Conservation (phyloP, 2,888 invertebrate genomes). For the Aporophyla nigra region DNA sequence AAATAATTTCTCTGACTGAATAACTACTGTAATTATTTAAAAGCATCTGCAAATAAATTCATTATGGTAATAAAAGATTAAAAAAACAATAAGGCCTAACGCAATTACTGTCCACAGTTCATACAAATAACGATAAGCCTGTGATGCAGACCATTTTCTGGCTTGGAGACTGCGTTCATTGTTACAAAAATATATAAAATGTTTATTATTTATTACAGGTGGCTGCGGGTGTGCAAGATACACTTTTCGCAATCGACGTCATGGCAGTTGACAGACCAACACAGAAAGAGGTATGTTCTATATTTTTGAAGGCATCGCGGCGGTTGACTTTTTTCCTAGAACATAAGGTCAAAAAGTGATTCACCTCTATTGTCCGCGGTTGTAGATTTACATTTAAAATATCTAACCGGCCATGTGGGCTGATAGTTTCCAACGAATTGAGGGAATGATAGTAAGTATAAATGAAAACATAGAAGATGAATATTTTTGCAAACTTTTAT, state of each 20-base stretch:
- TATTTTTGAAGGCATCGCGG: neutral
- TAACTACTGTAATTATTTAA: neutral
- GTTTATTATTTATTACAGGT: constrained; percentile 80
- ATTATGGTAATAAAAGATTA: neutral
- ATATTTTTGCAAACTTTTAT: neutral
- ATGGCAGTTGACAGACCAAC: constrained; percentile 91
- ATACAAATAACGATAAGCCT: neutral
- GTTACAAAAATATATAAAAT: neutral
- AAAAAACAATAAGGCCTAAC: neutral
- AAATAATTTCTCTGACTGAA: neutral
- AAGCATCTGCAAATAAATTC: neutral
- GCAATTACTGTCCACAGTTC: neutral
- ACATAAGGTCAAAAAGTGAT: too few species aligned
- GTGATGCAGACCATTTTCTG: neutral
- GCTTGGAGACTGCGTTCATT: neutral
- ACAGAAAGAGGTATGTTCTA: constrained; percentile 90
- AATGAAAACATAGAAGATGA: neutral
- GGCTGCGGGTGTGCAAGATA: constrained; percentile 92
- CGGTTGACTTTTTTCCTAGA: too few species aligned
- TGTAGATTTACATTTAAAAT: neutral
- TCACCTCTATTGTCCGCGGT: too few species aligned
- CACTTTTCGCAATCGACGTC: constrained; percentile 91
- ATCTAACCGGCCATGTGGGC: neutral
- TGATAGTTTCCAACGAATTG: neutral
- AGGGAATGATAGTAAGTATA: neutral